These are phyloP conservation scores for Zaprionus camerounensis DNA, from an alignment of 1,140 invertebrate genomes.

Conservation along the genomic window DNA sequence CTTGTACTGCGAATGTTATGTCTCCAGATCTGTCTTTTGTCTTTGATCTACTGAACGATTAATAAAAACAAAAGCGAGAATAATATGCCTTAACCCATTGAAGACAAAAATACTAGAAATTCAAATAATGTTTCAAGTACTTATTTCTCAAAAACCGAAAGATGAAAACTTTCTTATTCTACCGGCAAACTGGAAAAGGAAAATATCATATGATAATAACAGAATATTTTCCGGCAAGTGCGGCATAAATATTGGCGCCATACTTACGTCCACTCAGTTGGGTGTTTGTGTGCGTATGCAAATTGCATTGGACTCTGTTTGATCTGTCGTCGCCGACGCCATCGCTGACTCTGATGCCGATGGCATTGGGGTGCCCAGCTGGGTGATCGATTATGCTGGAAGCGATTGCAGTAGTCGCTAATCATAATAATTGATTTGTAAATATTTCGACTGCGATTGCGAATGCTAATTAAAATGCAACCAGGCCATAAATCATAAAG, in stretches of 20 bases:
- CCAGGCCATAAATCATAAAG: conserved; percentile 59
- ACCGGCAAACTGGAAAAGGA: neutral
- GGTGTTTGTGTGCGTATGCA: conserved; percentile 22
- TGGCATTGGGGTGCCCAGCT: conserved; percentile 48
- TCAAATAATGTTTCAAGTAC: neutral
- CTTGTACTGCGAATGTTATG: conserved; percentile 56
- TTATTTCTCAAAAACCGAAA: neutral
- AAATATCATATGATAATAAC: conserved; percentile 6
- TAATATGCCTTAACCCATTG: conserved; percentile 37
- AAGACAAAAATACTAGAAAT: neutral
- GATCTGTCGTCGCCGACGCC: conserved; percentile 39
- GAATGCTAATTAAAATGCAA: conserved; percentile 64
- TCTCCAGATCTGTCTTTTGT: conserved; percentile 57
- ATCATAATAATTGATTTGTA: conserved; percentile 80
- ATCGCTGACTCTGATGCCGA: conserved; percentile 17
- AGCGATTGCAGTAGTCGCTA: conserved; percentile 57
- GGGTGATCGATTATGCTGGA: conserved; percentile 79
- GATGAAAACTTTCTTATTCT: neutral
- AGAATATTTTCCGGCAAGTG: conserved; percentile 7
- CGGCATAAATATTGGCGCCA: conserved; percentile 13
- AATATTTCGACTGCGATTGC: conserved; percentile 74
- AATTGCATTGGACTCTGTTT: conserved; percentile 40
- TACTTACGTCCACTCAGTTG: neutral
- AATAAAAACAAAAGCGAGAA: conserved; percentile 32
- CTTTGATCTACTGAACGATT: conserved; percentile 44